Evolutionary conservation across 2,113 vertebrate genomes (phyloP).

Genomic region (Etheostoma cragini): DNA sequence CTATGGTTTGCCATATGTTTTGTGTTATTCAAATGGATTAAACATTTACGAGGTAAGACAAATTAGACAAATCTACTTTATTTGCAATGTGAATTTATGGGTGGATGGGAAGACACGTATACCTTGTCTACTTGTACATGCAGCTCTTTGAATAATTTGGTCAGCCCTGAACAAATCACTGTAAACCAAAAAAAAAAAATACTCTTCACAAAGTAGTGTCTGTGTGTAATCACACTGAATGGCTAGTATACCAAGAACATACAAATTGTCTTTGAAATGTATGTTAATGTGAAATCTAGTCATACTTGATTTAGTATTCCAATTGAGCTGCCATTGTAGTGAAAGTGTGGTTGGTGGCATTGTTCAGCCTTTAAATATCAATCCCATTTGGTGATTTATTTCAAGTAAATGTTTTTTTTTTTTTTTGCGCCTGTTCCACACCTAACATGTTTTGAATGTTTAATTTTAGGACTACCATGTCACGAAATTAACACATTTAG

Average conservation of each 20-base stretch:
- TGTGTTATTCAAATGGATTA: slow-evolving; percentile 11
- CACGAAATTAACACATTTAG: not conserved
- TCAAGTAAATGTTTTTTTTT: not conserved
- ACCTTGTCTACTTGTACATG: not conserved
- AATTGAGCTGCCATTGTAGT: not conserved
- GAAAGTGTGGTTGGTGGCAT: not conserved
- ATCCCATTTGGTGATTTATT: not conserved
- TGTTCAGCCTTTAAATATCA: not conserved
- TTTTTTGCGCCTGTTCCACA: not conserved
- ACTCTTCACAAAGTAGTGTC: slow-evolving; percentile 3
- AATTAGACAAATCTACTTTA: not conserved
- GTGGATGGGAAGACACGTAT: not conserved
- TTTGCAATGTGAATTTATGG: slow-evolving; percentile 4
- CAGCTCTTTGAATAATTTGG: not conserved
- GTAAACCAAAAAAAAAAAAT: not conserved
- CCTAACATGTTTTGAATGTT: not conserved
- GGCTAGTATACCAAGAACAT: not conserved
- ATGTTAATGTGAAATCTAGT: slow-evolving; percentile 20
- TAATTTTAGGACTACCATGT: not conserved
- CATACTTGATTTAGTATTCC: no score
- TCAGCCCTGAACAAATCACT: not conserved
- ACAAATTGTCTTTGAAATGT: slow-evolving; percentile 6
- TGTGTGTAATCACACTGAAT: slow-evolving; percentile 29
- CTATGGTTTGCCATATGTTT: not conserved
- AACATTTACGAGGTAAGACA: slow-evolving; percentile 42